phyloP scores from a whole-genome alignment of 2,888 invertebrate species.

The Andrena marginata region DNA sequence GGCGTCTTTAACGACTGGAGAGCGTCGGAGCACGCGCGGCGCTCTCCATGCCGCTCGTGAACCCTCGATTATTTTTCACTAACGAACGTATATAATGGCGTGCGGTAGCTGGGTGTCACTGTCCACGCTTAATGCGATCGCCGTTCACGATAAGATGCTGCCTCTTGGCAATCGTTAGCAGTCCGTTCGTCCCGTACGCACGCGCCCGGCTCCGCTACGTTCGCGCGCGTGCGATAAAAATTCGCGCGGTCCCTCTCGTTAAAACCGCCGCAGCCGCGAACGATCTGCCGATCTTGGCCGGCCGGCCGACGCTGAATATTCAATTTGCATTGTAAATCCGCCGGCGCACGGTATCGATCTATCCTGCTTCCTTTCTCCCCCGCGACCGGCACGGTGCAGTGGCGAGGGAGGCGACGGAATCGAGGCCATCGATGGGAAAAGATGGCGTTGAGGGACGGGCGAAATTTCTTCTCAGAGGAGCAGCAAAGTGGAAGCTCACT shows the following conservation, averaged over 20 bases:
- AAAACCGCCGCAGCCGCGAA: slow-evolving; percentile 30
- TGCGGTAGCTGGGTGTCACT: slow-evolving; percentile 78
- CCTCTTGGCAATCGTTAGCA: slow-evolving; percentile 81
- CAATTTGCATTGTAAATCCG: slow-evolving; percentile 58
- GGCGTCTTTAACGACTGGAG: slow-evolving; percentile 59
- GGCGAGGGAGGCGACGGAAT: not conserved
- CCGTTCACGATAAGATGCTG: slow-evolving; percentile 81
- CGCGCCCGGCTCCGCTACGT: slow-evolving; percentile 24
- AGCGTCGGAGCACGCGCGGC: slow-evolving; percentile 26
- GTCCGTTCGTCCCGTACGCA: slow-evolving; percentile 37
- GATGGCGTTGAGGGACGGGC: not conserved
- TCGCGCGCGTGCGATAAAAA: slow-evolving; percentile 56
- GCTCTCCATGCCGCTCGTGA: slow-evolving; percentile 43
- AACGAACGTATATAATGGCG: slow-evolving; percentile 79
- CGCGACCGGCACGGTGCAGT: not conserved
- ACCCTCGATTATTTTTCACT: slow-evolving; percentile 83
- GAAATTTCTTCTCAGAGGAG: no score
- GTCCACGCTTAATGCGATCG: slow-evolving; percentile 83
- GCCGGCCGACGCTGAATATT: not conserved
- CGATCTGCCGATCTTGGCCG: slow-evolving; percentile 41
- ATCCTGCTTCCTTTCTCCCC: slow-evolving; percentile 10
- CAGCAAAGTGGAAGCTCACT: no score
- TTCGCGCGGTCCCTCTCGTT: slow-evolving; percentile 56
- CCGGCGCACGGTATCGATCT: slow-evolving; percentile 25
- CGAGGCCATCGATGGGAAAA: not conserved